Evolutionary conservation across 2,113 vertebrate species (phyloP).

Genomic region (Cyprinodon variegatus): DNA sequence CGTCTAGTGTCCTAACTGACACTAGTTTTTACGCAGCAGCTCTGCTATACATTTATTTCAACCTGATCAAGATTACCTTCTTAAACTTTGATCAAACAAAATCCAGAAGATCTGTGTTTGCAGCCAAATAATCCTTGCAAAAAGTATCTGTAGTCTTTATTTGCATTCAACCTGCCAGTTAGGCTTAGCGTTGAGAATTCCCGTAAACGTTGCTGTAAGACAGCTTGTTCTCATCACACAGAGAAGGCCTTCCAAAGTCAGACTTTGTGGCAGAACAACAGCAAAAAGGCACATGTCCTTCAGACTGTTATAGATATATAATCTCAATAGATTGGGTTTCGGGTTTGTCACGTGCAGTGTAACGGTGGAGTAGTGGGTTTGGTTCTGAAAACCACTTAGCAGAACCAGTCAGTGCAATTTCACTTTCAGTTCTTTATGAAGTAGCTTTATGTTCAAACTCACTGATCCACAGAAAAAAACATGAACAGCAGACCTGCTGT

Average conservation of each 20-base stretch:
- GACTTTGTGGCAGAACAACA: background rate
- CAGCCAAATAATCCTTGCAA: background rate
- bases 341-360: conserved; percentile 7
- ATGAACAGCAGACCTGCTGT: conserved; percentile 1
- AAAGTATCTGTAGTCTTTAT: background rate
- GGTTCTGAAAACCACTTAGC: conserved; percentile 14
- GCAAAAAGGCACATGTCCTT: conserved; percentile 3
- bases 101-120: conserved; percentile 4
- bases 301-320: background rate
- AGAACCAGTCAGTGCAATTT: conserved; percentile 32
- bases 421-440: conserved; percentile 23
- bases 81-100: background rate
- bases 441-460: background rate
- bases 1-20: background rate
- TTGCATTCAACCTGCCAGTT: background rate
- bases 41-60: background rate
- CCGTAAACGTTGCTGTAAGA: conserved; percentile 13
- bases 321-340: conserved; percentile 6
- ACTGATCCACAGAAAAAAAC: background rate
- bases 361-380: background rate
- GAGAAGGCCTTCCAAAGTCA: background rate
- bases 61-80: background rate
- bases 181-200: conserved; percentile 1
- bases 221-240: background rate
- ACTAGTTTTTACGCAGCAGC: conserved; percentile 1